Conservation (phyloP, 2,797 vertebrate genomes). For the Orientallactaga sibirica region DNA sequence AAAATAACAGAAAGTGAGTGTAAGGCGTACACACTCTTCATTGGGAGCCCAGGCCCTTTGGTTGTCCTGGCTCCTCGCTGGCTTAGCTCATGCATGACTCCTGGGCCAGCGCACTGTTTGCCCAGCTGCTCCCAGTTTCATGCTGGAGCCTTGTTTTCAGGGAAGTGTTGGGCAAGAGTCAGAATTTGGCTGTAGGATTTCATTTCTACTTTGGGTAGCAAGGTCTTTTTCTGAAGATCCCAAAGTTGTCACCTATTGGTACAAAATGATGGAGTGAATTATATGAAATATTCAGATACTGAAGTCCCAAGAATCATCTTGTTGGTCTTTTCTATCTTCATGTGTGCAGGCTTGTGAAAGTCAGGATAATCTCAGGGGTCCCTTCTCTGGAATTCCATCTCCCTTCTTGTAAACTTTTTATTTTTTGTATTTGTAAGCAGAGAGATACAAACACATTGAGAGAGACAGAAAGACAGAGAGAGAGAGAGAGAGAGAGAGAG, state of each 20-base stretch:
- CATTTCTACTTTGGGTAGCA: background rate
- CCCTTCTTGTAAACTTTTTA: no score
- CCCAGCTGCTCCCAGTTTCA: background rate
- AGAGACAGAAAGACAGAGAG: no score
- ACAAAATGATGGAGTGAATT: background rate
- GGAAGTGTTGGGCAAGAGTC: background rate
- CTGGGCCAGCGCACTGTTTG: rapidly evolving
- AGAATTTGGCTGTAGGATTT: conserved; percentile 2
- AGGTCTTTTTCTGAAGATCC: background rate
- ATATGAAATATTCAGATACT: background rate
- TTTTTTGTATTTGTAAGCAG: no score
- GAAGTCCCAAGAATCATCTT: background rate
- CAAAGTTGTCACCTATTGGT: background rate
- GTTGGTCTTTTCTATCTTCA: background rate
- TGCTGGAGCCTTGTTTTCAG: background rate
- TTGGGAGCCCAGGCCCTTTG: background rate
- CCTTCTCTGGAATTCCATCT: no score
- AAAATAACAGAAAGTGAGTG: conserved; percentile 68
- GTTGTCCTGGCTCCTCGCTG: conserved; percentile 32
- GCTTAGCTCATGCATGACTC: background rate
- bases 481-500: no score
- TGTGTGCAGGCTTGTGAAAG: no score
- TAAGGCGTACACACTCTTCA: background rate
- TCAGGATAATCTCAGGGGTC: no score
- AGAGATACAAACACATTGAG: no score